Evolutionary conservation across 2,113 vertebrate species (phyloP).

Genomic region (Pan troglodytes): DNA sequence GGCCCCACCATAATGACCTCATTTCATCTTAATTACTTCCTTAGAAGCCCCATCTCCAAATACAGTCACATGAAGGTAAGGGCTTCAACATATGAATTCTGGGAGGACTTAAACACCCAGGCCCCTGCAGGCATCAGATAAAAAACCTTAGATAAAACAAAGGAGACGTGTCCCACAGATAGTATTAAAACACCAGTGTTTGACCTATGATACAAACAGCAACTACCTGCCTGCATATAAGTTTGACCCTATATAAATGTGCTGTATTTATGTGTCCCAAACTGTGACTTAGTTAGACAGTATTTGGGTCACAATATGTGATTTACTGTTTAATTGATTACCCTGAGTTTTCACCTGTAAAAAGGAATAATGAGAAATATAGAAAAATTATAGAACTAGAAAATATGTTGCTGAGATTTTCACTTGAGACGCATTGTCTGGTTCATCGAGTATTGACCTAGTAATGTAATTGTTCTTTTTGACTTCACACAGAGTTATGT

Average conservation of each 20-base stretch:
- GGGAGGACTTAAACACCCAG: not conserved
- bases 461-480: conserved; percentile 41
- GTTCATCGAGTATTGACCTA: conserved; percentile 45
- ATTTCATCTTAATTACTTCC: not conserved
- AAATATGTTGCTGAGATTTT: conserved; percentile 50
- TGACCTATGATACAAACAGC: not conserved
- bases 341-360: conserved; percentile 55
- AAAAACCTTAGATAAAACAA: not conserved
- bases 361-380: conserved; percentile 60
- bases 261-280: not conserved
- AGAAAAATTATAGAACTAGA: conserved; percentile 56
- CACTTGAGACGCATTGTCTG: conserved; percentile 48
- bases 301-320: conserved; percentile 20
- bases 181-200: not conserved
- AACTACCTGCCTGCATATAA: not conserved
- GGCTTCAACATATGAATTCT: not conserved
- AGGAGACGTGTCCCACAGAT: not conserved
- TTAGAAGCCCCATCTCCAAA: not conserved
- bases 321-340: conserved; percentile 58
- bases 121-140: not conserved
- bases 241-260: not conserved
- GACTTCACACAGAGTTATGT: conserved; percentile 11
- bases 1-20: not conserved
- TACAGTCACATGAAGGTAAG: not conserved
- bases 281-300: not conserved